These are phyloP conservation scores for Xestoiulus laeticollis DNA, from an alignment of 2,888 invertebrate species.

Conservation along the genomic window DNA sequence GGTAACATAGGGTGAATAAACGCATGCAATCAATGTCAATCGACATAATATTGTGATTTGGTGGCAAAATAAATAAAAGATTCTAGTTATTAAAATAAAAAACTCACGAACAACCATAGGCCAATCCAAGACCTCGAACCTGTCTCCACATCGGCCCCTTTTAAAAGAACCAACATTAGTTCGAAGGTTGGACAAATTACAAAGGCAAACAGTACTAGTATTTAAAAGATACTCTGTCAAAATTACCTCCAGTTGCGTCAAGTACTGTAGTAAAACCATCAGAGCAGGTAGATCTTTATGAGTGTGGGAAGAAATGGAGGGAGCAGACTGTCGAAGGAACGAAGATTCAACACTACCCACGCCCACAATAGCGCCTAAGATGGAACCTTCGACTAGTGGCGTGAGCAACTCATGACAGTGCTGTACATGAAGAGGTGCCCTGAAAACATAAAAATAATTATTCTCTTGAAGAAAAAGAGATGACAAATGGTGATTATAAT, in stretches of 20 bases:
- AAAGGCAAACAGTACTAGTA: background rate
- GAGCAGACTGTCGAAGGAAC: conserved; percentile 75
- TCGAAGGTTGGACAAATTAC: background rate
- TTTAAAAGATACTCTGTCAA: background rate
- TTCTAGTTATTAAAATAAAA: background rate
- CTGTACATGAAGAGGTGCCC: conserved; percentile 48
- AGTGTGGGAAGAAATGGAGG: conserved; percentile 73
- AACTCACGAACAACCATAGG: conserved; percentile 75
- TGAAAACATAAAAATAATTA: conserved; percentile 7
- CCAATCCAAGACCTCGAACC: conserved; percentile 85
- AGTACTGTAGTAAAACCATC: conserved; percentile 82
- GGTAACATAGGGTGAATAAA: too few species aligned
- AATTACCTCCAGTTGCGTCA: conserved; percentile 81
- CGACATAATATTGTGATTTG: background rate
- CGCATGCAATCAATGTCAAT: too few species aligned
- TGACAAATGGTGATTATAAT: background rate
- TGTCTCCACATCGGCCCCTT: conserved; percentile 89
- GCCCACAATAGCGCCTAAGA: conserved; percentile 75
- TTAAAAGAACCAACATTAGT: conserved; percentile 51
- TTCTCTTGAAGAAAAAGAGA: background rate
- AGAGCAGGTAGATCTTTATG: conserved; percentile 77
- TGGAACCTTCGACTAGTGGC: conserved; percentile 56
- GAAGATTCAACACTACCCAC: conserved; percentile 84
- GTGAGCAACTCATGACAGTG: conserved; percentile 54
- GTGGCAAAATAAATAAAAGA: background rate